Conservation (phyloP, 2,113 vertebrate genomes). For the Megatriorchis doriae region DNA sequence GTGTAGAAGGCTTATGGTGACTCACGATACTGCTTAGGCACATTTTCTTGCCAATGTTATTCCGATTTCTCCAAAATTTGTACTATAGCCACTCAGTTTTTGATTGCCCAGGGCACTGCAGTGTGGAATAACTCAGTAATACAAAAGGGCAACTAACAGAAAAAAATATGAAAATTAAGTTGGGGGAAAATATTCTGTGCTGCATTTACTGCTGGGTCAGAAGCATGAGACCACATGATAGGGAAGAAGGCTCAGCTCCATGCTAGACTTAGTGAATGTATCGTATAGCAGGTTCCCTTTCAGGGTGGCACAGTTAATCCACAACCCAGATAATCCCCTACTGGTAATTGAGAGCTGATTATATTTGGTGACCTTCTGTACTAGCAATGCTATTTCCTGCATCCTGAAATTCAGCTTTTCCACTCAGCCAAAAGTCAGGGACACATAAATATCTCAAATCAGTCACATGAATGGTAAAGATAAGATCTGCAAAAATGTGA, state of each 20-base stretch:
- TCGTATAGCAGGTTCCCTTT: not conserved
- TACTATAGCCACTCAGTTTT: not conserved
- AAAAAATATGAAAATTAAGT: not conserved
- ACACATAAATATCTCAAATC: not conserved
- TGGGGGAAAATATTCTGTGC: not conserved
- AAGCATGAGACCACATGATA: not conserved
- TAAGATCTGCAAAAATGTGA: not conserved
- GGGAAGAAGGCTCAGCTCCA: not conserved
- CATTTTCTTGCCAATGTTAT: not conserved
- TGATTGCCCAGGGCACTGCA: not conserved
- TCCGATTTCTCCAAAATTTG: not conserved
- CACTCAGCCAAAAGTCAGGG: not conserved
- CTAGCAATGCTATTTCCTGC: not conserved
- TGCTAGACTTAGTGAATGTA: not conserved
- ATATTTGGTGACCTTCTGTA: constrained; percentile 18
- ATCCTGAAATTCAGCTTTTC: not conserved
- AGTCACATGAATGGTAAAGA: not conserved
- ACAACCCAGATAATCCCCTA: not conserved
- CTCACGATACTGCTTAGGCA: not conserved
- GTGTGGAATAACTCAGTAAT: not conserved
- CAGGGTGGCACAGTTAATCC: constrained; percentile 4
- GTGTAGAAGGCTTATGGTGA: not conserved
- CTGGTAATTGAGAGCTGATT: not conserved
- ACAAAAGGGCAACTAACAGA: not conserved
- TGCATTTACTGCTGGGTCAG: not conserved